These are phyloP conservation scores for Cheilosia variabilis DNA, from an alignment of 2,888 invertebrate species.

Conservation along the genomic window DNA sequence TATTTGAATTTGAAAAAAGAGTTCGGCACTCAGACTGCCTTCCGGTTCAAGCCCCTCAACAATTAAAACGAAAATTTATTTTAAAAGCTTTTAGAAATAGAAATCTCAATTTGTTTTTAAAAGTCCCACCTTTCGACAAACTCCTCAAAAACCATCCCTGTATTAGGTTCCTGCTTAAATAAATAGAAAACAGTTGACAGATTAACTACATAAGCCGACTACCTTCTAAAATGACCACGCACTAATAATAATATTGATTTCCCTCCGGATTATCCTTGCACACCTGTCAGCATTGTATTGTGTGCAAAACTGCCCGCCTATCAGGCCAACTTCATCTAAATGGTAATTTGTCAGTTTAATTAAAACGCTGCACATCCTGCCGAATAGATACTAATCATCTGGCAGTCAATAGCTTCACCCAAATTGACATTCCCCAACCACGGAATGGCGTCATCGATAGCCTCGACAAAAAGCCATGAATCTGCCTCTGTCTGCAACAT, in stretches of 20 bases:
- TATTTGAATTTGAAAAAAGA: too few relatives aligned
- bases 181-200: not conserved
- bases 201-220: not conserved
- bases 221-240: not conserved
- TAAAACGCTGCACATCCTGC: slow-evolving; percentile 53
- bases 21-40: too few relatives aligned
- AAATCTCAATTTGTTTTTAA: too few relatives aligned
- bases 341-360: slow-evolving; percentile 71
- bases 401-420: slow-evolving; percentile 48
- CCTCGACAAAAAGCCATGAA: slow-evolving; percentile 43
- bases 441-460: slow-evolving; percentile 47
- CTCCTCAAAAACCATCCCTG: too few relatives aligned
- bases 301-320: not conserved
- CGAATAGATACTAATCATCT: slow-evolving; percentile 64
- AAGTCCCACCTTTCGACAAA: too few relatives aligned
- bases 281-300: not conserved
- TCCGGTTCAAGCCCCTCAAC: too few relatives aligned
- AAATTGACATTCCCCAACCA: slow-evolving; percentile 56
- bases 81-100: too few relatives aligned
- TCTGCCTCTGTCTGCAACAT: slow-evolving; percentile 14
- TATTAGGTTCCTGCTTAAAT: too few relatives aligned
- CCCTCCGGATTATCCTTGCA: not conserved
- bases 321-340: slow-evolving; percentile 25
- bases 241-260: not conserved
- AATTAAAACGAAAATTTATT: too few relatives aligned